These are phyloP conservation scores for Python bivittatus DNA, from an alignment of 2,113 vertebrate genomes.

Conservation along the genomic window DNA sequence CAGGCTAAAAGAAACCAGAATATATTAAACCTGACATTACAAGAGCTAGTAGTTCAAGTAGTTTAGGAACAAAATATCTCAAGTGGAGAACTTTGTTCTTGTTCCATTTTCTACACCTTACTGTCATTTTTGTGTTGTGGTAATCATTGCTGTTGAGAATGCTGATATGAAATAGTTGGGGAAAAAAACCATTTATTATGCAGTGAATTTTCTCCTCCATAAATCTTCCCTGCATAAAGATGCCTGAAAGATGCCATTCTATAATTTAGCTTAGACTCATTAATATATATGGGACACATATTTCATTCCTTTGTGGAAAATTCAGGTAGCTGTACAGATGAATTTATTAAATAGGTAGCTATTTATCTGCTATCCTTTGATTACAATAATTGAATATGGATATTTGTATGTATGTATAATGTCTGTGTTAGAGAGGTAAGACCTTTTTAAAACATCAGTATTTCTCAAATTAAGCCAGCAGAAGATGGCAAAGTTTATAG, in stretches of 20 bases:
- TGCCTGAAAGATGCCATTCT: not conserved
- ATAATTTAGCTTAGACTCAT: not conserved
- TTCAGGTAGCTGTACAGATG: not conserved
- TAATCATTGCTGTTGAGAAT: not conserved
- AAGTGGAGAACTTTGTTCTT: not conserved
- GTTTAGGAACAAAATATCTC: constrained; percentile 32
- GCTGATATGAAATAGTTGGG: not conserved
- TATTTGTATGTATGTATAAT: not conserved
- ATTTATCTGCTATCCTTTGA: constrained; percentile 5
- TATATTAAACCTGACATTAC: constrained; percentile 43
- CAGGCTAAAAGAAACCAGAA: constrained; percentile 48
- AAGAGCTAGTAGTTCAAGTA: constrained; percentile 27
- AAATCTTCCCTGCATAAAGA: not conserved
- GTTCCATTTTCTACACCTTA: constrained; percentile 31
- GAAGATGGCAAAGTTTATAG: not conserved
- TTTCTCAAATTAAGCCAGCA: not conserved
- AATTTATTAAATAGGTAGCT: not conserved
- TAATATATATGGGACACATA: not conserved
- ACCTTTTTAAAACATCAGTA: not conserved
- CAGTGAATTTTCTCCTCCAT: not conserved
- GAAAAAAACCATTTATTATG: not conserved
- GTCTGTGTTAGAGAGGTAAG: not conserved
- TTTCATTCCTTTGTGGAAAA: not conserved
- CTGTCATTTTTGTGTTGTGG: constrained; percentile 16
- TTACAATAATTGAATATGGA: not conserved